phyloP scores from a whole-genome alignment of 1,140 invertebrate species.

The Rhopalosiphum padi region DNA sequence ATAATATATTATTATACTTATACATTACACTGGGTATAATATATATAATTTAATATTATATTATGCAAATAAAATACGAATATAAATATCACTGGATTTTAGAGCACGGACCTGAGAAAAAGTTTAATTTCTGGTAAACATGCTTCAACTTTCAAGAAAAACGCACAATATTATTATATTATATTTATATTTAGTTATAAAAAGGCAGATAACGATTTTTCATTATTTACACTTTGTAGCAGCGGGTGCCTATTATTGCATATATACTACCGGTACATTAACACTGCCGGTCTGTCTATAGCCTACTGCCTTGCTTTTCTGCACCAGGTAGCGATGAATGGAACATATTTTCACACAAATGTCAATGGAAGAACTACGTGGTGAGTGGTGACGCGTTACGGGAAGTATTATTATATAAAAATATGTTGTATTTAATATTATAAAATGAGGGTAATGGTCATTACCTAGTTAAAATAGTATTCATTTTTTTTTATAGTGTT shows the following conservation, averaged over 20 bases:
- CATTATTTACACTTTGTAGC: background rate
- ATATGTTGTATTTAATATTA: background rate
- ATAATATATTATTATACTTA: background rate
- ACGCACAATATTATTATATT: background rate
- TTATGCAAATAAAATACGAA: background rate
- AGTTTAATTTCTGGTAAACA: background rate
- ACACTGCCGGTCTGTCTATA: background rate
- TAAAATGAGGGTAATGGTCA: background rate
- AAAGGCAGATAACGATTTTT: slow-evolving; percentile 8
- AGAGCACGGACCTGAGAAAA: background rate
- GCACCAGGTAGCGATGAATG: background rate
- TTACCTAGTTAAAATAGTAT: background rate
- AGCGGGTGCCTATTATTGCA: background rate
- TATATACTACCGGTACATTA: background rate
- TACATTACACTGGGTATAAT: background rate
- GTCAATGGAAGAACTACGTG: background rate
- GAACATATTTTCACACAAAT: background rate
- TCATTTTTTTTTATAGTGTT: background rate
- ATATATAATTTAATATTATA: background rate
- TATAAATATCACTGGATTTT: background rate
- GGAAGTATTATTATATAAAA: background rate
- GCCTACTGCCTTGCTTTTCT: background rate
- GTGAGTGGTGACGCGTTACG: background rate
- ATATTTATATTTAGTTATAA: background rate
- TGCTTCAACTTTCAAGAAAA: background rate